Base-by-base conservation (phyloP, 2,797 vertebrate genomes). In the Sebastes matsubarae region DNA sequence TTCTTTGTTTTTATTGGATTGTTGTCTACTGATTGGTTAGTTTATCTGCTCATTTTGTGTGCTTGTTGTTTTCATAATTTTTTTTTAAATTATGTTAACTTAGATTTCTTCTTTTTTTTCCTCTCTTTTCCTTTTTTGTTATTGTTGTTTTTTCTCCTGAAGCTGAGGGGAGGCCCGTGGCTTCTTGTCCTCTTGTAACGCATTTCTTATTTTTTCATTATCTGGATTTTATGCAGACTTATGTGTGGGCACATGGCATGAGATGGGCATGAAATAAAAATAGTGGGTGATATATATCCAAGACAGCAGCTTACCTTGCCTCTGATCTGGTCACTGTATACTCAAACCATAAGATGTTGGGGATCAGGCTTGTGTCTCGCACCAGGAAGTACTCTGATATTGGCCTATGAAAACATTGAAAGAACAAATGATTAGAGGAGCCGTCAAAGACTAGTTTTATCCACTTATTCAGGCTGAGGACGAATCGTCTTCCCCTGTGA, bases 271-370 rank as follows among this genome's bases (percentile, higher is more conserved):
- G 9, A 52, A 16, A 42, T 65, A 34, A 36, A 6, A 36, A 63
- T 8, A 24, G 11, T 32, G 18, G 29, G 5, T 24, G 20, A 34
- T 24, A 24, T n/a, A n/a, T 29, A 1, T 42, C 20, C 1, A 12
- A 3, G 32, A 13, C 25, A 13, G 24, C 1, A 14, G 5, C 93
- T 95, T 91, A 99, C 99, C 99, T 97, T 77, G 98, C 98, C 95
- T 99, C 99, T 95, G 98, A 97, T 96, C 99, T 97, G 24, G 98
- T 99, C 78, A 99, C 98, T 66, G 99, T 99, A 88, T 99, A 99
- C 89, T 99, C 99, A 94, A 99, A 99, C 99, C 99, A 99, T 88
- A 99, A 94, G 86, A 99, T 99, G 74, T 99, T 99, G 70, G 99
- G 99, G 87, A 99, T 99, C 93, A 99, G 96, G 93, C 99, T 99